A percentile compares a stretch with the other conserved stretches of the same genome.
phyloP scores from a whole-genome alignment of 1,140 invertebrate genomes.

The Daktulosphaira vitifoliae region DNA sequence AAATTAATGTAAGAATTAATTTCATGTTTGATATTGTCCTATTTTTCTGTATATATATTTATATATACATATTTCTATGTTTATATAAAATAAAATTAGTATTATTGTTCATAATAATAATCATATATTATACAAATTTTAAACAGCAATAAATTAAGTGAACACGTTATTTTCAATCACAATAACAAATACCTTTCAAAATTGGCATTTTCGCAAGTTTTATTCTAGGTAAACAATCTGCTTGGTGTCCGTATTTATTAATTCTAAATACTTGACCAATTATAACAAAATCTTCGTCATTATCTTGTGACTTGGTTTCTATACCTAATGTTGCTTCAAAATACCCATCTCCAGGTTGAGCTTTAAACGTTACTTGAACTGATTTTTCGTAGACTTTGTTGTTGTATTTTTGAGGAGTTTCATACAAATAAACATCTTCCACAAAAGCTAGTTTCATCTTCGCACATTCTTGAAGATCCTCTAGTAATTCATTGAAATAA shows the following conservation, averaged over 20 bases:
- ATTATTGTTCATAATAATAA: neutral
- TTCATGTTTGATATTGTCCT: too few species aligned
- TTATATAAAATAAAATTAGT: too few species aligned
- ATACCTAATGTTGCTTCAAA: constrained; percentile 38
- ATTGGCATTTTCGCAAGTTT: constrained; percentile 34
- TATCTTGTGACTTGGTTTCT: neutral
- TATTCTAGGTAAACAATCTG: constrained; percentile 35
- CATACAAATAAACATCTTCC: constrained; percentile 31
- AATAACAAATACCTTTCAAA: constrained; percentile 37
- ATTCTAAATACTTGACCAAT: constrained; percentile 37
- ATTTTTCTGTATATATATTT: too few species aligned
- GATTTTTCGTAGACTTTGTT: constrained; percentile 22
- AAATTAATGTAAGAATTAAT: too few species aligned
- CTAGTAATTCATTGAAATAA: constrained; percentile 55
- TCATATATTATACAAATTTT: neutral
- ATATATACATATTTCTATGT: too few species aligned
- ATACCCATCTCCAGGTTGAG: constrained; percentile 37
- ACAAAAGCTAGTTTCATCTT: constrained; percentile 34
- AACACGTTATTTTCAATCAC: constrained; percentile 35
- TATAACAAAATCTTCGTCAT: constrained; percentile 2
- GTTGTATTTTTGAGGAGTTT: constrained; percentile 3
- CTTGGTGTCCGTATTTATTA: constrained; percentile 38
- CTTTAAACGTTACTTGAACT: constrained; percentile 37
- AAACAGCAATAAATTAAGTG: too few species aligned
- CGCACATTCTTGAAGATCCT: constrained; percentile 51